These are phyloP conservation scores for Poecilia picta DNA, from an alignment of 2,797 vertebrate species.

Conservation along the genomic window DNA sequence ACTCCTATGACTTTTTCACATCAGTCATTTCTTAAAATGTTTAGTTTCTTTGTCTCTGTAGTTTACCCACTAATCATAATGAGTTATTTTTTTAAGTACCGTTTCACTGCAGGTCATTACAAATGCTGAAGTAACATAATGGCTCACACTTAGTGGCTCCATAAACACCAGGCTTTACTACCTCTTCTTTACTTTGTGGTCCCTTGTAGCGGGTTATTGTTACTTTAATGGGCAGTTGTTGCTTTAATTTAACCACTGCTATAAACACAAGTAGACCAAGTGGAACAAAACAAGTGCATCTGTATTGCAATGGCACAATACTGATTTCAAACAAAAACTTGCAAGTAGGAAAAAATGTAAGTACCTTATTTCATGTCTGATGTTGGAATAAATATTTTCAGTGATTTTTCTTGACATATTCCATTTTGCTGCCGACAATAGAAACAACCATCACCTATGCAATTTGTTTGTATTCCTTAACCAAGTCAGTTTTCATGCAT, in stretches of 20 bases:
- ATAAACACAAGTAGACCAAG: not conserved
- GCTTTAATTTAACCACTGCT: not conserved
- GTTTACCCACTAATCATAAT: not conserved
- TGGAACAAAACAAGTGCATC: not conserved
- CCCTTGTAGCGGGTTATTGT: not conserved
- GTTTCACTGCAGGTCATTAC: not conserved
- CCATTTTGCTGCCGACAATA: not conserved
- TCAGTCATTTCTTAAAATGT: not conserved
- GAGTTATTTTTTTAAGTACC: not conserved
- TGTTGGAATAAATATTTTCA: not conserved
- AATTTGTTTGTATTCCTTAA: not conserved
- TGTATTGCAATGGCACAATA: not conserved
- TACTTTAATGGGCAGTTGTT: not conserved
- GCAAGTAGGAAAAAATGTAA: no score
- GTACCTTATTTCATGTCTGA: not conserved
- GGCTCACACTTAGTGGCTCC: not conserved
- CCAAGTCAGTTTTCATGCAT: not conserved
- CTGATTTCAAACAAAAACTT: not conserved
- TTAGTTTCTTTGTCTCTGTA: not conserved
- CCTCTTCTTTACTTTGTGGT: not conserved
- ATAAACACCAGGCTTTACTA: not conserved
- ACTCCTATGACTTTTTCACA: not conserved
- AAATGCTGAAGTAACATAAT: not conserved
- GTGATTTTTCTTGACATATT: not conserved
- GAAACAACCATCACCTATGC: not conserved